phyloP scores from a whole-genome alignment of 2,113 vertebrate species.

The Fregata magnificens region DNA sequence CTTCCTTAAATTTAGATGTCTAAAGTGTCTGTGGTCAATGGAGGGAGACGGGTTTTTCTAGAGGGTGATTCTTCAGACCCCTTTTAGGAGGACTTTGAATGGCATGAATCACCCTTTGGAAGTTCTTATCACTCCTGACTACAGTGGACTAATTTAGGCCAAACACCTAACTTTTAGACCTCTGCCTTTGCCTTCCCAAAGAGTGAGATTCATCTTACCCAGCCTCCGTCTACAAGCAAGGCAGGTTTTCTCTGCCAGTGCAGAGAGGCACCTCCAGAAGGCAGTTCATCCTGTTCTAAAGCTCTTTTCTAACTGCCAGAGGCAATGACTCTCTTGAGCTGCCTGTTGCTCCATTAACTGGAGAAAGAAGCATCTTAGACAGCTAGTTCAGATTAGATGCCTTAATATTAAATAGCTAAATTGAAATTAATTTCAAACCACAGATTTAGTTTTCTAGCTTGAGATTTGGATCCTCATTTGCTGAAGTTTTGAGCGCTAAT shows the following conservation, averaged over 20 bases:
- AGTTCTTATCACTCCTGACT: not conserved
- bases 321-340: not conserved
- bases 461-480: not conserved
- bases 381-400: not conserved
- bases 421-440: not conserved
- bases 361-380: not conserved
- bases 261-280: not conserved
- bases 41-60: not conserved
- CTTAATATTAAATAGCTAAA: not conserved
- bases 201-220: not conserved
- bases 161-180: not conserved
- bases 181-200: not conserved
- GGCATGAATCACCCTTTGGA: not conserved
- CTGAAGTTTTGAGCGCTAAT: not conserved
- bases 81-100: not conserved
- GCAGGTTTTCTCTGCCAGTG: not conserved
- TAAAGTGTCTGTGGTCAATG: not conserved
- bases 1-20: not conserved
- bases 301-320: not conserved
- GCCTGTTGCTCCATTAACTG: not conserved
- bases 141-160: not conserved
- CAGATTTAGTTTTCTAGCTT: not conserved
- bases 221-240: not conserved
- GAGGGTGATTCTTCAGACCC: not conserved
- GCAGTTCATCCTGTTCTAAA: not conserved